Percentiles rank a stretch among this genome's conserved stretches.
phyloP scores from a whole-genome alignment of 2,113 vertebrate genomes.

The Seriola aureovittata region DNA sequence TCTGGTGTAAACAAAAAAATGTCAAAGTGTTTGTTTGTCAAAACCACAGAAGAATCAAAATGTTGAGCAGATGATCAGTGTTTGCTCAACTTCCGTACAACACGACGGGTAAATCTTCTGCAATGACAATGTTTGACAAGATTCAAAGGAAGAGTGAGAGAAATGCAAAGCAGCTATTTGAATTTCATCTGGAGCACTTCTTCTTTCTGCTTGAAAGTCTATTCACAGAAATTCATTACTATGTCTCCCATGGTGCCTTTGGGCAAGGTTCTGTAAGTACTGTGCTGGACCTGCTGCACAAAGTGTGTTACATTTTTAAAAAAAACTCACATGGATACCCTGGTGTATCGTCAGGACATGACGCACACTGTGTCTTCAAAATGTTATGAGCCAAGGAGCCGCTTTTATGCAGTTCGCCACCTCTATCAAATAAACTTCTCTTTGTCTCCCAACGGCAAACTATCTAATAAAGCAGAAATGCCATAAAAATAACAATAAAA shows the following conservation, averaged over 20 bases:
- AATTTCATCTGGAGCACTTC: constrained; percentile 3
- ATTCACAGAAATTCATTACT: constrained; percentile 33
- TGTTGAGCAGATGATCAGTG: neutral
- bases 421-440: constrained; percentile 60
- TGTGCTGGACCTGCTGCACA: constrained; percentile 5
- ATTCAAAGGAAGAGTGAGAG: constrained; percentile 12
- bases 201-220: neutral
- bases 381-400: constrained; percentile 49
- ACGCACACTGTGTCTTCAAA: constrained; percentile 25
- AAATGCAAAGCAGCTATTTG: constrained; percentile 37
- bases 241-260: constrained; percentile 28
- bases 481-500: constrained; percentile 69
- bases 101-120: neutral
- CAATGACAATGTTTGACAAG: neutral
- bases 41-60: neutral
- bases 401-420: constrained; percentile 51
- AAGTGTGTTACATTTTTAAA: constrained; percentile 27
- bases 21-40: neutral
- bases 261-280: constrained; percentile 12
- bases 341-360: constrained; percentile 38
- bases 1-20: neutral
- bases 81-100: neutral
- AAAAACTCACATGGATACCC: constrained; percentile 20
- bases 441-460: constrained; percentile 38
- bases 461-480: constrained; percentile 67